phyloP scores from a whole-genome alignment of 2,888 invertebrate species.

The Machimus rusticus region DNA sequence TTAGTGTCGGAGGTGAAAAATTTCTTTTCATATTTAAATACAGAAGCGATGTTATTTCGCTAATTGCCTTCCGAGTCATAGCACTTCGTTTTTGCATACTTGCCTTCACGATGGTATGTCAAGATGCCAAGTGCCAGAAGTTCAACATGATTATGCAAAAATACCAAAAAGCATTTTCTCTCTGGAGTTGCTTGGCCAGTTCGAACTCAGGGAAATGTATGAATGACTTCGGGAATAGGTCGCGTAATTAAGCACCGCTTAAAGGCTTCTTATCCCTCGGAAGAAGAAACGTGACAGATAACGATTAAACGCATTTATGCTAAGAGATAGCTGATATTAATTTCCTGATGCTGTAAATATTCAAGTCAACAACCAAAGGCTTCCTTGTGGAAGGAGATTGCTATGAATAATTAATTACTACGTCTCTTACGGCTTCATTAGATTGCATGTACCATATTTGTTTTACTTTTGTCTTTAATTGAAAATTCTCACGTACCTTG shows the following conservation, averaged over 20 bases:
- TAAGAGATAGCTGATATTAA: background rate
- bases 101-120: background rate
- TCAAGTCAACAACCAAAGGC: background rate
- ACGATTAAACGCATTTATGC: background rate
- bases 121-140: background rate
- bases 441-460: no score
- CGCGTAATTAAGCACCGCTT: background rate
- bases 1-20: background rate
- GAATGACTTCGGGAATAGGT: background rate
- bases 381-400: background rate
- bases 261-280: background rate
- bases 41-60: constrained; percentile 4
- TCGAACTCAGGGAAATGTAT: background rate
- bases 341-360: background rate
- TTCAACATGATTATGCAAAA: constrained; percentile 16
- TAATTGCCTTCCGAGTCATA: constrained; percentile 7
- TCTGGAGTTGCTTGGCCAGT: background rate
- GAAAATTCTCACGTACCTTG: no score
- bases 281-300: background rate
- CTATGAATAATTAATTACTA: background rate
- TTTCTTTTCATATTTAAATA: constrained; percentile 14
- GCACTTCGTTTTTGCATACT: constrained; percentile 4
- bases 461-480: no score
- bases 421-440: background rate
- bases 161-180: background rate